A percentile compares a stretch with the other conserved stretches of the same genome.
phyloP scores from a whole-genome alignment of 1,140 invertebrate genomes.

The Telenomus remus region DNA sequence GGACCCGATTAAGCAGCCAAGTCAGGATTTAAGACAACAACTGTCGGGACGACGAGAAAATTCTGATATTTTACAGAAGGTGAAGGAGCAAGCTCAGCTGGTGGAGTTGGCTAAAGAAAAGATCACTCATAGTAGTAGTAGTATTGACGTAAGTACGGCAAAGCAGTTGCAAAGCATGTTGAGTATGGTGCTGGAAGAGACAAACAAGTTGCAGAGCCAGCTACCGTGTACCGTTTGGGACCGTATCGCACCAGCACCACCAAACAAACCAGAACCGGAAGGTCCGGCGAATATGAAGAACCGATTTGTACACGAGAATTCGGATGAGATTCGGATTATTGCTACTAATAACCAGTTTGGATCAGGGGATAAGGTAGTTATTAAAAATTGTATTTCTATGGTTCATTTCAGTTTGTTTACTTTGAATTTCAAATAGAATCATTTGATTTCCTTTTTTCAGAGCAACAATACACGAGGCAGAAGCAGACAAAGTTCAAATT shows the following conservation, averaged over 20 bases:
- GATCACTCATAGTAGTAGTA: slow-evolving; percentile 48
- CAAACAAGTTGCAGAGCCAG: slow-evolving; percentile 69
- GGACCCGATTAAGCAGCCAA: slow-evolving; percentile 27
- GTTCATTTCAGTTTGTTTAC: neutral
- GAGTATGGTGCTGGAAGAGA: slow-evolving; percentile 69
- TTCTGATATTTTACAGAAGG: slow-evolving; percentile 62
- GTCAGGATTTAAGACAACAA: slow-evolving; percentile 63
- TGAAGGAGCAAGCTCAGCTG: slow-evolving; percentile 69
- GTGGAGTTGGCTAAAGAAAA: slow-evolving; percentile 69
- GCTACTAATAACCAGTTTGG: slow-evolving; percentile 60
- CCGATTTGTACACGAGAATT: slow-evolving; percentile 63
- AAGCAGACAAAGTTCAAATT: slow-evolving; percentile 3
- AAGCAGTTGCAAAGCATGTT: slow-evolving; percentile 70
- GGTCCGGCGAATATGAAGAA: slow-evolving; percentile 52
- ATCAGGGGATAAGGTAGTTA: slow-evolving; percentile 18
- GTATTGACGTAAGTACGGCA: slow-evolving; percentile 65
- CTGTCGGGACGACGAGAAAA: slow-evolving; percentile 63
- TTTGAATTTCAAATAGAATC: no score
- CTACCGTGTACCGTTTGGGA: slow-evolving; percentile 72
- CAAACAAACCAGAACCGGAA: slow-evolving; percentile 13
- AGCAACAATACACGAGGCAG: slow-evolving; percentile 7
- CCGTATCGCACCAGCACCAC: slow-evolving; percentile 66
- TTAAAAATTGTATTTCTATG: slow-evolving; percentile 1
- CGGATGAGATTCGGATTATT: slow-evolving; percentile 65
- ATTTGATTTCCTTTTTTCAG: slow-evolving; percentile 1